Evolutionary conservation across 2,888 invertebrate species (phyloP), one percentile per base, ranked within the genome.

Genomic region (Chydorus sphaericus): DNA sequence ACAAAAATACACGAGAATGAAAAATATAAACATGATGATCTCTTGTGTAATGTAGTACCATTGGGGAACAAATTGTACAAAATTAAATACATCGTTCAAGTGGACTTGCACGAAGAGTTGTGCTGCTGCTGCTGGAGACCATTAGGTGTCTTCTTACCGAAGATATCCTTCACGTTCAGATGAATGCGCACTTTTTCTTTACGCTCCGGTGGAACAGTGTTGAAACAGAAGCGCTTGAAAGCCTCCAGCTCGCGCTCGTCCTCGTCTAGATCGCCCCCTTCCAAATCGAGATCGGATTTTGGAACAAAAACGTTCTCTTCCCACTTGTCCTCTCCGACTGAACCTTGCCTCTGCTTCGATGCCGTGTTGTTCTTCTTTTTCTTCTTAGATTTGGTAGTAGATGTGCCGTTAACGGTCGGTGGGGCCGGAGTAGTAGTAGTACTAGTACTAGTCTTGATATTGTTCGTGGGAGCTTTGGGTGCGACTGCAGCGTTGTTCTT

Each of bases 191-290:
- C 69, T 70, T 83, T 83, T 60, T 83, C 83, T 66, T 85, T 83
- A 62, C 81, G 77, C 60, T 81, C 80, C 0, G 82, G 80, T 54
- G 85, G 83, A 60, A 86, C 82, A 60, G 86, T 87, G 68, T 85
- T 85, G 65, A 83, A 82, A 62, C 86, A 87, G 70, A 86, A 88
- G 20, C 87, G 78, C 69, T 91, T 90, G 71, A 90, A 87, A 2
- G 85, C 83, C 67, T 90, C 89, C 61, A 88, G 75, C 67, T 89
- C 89, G 2, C 84, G 73, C 65, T 88, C 88, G 36, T 81, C 81
- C 56, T 82, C 82, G 66, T 88, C 87, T 65, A 88, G 75, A 38
- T 83, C 79, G 18, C 83, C 84, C 61, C 84, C 77, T 68, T 87
- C 85, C 60, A 83, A 75, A 69, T 86, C 82, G 63, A 77, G 33